Evolutionary conservation across 2,888 invertebrate genomes (phyloP).

Genomic region (Sylvicola cinctus): DNA sequence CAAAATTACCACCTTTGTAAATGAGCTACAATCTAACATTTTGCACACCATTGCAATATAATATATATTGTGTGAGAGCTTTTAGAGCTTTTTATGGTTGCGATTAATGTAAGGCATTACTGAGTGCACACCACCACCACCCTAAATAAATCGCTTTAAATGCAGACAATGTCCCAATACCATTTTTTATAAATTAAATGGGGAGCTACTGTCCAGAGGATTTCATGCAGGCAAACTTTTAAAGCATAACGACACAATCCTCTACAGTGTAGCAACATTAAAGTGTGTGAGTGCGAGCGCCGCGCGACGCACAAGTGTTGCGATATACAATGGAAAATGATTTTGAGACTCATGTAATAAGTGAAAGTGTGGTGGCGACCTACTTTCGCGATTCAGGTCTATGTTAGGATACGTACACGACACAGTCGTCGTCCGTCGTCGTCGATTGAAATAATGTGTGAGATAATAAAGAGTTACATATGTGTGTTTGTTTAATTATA

Average conservation of each 20-base stretch:
- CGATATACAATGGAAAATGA: constrained; percentile 5
- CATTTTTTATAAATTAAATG: no score
- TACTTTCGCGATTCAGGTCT: constrained; percentile 87
- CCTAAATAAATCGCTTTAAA: no score
- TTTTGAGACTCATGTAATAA: constrained; percentile 46
- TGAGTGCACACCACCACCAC: no score
- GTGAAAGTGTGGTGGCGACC: constrained; percentile 80
- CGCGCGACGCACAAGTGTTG: constrained; percentile 15
- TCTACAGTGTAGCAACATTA: no score
- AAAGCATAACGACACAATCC: no score
- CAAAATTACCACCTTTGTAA: constrained; percentile 14
- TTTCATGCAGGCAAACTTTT: no score
- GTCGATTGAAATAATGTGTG: not conserved
- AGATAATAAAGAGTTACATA: constrained; percentile 9
- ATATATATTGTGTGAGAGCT: constrained; percentile 16
- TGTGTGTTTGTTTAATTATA: constrained; percentile 12
- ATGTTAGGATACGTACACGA: constrained; percentile 38
- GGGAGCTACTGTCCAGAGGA: no score
- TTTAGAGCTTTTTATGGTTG: no score
- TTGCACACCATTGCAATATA: constrained; percentile 26
- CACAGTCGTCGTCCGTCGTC: not conserved
- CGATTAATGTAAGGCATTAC: no score
- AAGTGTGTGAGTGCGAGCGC: constrained; percentile 24
- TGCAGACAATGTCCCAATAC: no score
- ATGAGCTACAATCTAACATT: constrained; percentile 31